Evolutionary conservation across 2,888 invertebrate genomes (phyloP), one percentile per base, ranked within the genome.

Genomic region (Branchinecta sandiegonensis): DNA sequence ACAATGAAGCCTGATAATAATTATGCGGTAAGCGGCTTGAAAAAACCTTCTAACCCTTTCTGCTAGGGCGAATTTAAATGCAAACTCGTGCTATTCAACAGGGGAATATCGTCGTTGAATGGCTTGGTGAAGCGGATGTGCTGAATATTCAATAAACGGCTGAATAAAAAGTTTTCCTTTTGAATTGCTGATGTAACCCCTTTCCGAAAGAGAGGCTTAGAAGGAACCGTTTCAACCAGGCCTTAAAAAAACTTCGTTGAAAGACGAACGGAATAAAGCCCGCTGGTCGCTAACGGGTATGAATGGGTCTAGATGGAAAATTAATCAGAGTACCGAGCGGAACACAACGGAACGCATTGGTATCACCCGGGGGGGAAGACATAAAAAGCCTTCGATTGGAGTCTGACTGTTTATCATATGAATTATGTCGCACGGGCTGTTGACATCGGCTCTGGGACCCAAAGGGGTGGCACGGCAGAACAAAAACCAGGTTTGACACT

Each of bases 351-450:
- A 56, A 56, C 63, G 23, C 63, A 56, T 17, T 23, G 63, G 23
- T 56, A 56, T 56, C 63, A 56, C 63, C 63, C 63, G 14, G 23
- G 12, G 63, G 63, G 63, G 12, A 17, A 23, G 63, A 23, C 23
- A 56, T 56, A 56, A 56, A 56, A 56, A 56, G 23, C n/a, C n/a
- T 56, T 56, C 63, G 63, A 56, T 56, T 56, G 9, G 23, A 56
- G n/a, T 56, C 23, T 23, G 23, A 56, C 63, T 56, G 63, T 56
- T 56, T 56, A 56, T 56, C 63, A 56, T 56, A 17, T 56, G 63
- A 56, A 56, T 56, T 56, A 56, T 56, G 63, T 56, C 63, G 63
- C 63, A 56, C 63, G 63, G 63, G 63, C n/a, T 56, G 63, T 56
- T 56, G 63, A 56, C 63, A 56, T 23, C 10, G 11, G 63, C 23